Conservation (phyloP, 2,888 invertebrate genomes). For the Heliconius cydno region DNA sequence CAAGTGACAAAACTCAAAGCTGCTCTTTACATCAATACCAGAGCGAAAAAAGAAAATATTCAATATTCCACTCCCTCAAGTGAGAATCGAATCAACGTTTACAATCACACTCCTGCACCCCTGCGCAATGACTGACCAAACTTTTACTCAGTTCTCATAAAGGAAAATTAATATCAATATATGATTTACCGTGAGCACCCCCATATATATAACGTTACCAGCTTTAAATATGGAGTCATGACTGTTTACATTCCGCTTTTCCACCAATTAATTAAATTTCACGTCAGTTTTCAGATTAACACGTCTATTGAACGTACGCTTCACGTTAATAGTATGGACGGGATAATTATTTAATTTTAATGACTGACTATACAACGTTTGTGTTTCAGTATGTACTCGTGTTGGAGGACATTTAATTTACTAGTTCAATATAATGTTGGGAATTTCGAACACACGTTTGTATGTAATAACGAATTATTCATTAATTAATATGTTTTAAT, state of each 20-base stretch:
- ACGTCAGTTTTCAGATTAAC: slow-evolving; percentile 41
- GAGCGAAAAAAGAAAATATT: no score
- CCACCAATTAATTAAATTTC: slow-evolving; percentile 37
- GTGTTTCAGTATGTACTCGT: slow-evolving; percentile 17
- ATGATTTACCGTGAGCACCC: background rate
- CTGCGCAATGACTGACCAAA: background rate
- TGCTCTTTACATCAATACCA: no score
- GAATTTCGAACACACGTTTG: background rate
- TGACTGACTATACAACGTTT: slow-evolving; percentile 2
- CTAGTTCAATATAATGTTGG: slow-evolving; percentile 6
- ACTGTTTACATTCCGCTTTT: slow-evolving; percentile 35
- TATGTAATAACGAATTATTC: background rate
- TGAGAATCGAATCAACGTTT: no score
- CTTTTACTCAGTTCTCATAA: no score
- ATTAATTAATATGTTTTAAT: background rate
- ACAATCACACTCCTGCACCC: no score
- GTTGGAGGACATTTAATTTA: slow-evolving; percentile 22
- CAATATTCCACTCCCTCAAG: no score
- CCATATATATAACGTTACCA: slow-evolving; percentile 1
- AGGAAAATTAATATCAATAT: background rate
- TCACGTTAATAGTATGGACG: slow-evolving; percentile 31
- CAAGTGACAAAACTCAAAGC: no score
- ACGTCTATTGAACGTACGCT: slow-evolving; percentile 38
- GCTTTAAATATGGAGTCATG: slow-evolving; percentile 45
- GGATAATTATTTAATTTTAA: slow-evolving; percentile 36